phyloP scores from a whole-genome alignment of 2,888 invertebrate genomes.

The Agrilus biguttatus region DNA sequence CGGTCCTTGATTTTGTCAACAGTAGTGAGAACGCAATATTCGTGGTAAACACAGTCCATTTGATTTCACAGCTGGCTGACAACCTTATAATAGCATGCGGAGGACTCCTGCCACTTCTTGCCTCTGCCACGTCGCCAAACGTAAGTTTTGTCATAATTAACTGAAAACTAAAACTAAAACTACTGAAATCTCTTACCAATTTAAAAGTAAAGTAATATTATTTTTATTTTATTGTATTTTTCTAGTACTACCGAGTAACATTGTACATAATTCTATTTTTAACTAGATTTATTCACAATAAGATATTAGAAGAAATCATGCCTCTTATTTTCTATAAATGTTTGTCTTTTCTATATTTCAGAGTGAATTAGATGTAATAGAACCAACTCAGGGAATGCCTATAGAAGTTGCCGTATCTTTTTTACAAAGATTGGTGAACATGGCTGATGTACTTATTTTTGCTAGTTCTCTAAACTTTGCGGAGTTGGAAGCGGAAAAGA shows the following conservation, averaged over 20 bases:
- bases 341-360: slow-evolving; percentile 36
- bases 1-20: slow-evolving; percentile 95
- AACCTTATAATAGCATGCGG: slow-evolving; percentile 98
- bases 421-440: slow-evolving; percentile 92
- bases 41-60: slow-evolving; percentile 97
- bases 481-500: slow-evolving; percentile 97
- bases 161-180: too few species aligned
- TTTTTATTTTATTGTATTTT: too few species aligned
- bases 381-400: slow-evolving; percentile 97
- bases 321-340: too few species aligned
- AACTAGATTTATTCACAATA: too few species aligned
- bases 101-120: slow-evolving; percentile 86
- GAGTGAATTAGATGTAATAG: slow-evolving; percentile 97
- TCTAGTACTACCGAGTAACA: too few species aligned
- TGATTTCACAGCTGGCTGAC: slow-evolving; percentile 97
- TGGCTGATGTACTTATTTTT: slow-evolving; percentile 97
- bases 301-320: too few species aligned
- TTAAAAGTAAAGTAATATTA: too few species aligned
- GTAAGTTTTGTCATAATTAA: slow-evolving; percentile 42
- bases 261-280: too few species aligned
- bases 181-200: too few species aligned
- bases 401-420: slow-evolving; percentile 97
- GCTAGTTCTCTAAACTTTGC: slow-evolving; percentile 95
- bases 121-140: slow-evolving; percentile 96
- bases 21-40: slow-evolving; percentile 97